Base-by-base conservation (phyloP, 2,888 invertebrate species). In the Drosophila neotestacea region DNA sequence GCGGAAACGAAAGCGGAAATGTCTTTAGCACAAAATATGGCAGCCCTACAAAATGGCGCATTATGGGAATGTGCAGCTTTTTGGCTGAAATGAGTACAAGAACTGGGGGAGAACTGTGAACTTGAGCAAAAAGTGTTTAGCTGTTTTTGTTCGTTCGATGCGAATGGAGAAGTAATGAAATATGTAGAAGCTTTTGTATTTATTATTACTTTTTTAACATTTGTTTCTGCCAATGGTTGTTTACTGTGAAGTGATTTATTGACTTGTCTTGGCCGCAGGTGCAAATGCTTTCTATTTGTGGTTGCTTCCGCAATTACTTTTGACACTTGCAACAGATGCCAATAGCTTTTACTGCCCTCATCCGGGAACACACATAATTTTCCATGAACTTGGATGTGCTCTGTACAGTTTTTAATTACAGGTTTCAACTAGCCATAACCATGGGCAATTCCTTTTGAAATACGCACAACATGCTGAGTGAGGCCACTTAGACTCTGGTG, bases 241-340 rank as follows among this genome's bases (percentile, higher is more conserved):
- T 55, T 56, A 59, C 61, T 77, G 47, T 60, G 62, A 48, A 55
- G 54, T 83, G 77, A 88, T 83, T 86, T 83, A 88, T 83, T 77
- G 88, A 73, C 69, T 65, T 65, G 60, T 55, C 28, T 67, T 52
- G 62, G 67, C 74, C 80, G 50, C 86, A 81, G 85, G 77, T 82
- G 73, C 32, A 56, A 32, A 22, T 50, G 54, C 36, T 54, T 7
- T 36, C 7, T 48, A 13, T 52, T 59, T 71, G 51, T 28, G 62
- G 59, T 39, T 66, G 70, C 79, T 68, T 83, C 85, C 82, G 79
- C 82, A 88, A 88, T 83, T 75, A 82, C 71, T 66, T 54, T 58
- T 62, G 70, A 70, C 64, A 63, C 68, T 77, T 51, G 62, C 30
- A 61, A 61, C 58, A 42, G 72, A 60, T 75, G 78, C 68, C 70